Base-by-base conservation (phyloP, 2,797 vertebrate genomes). In the Octomys mimax region DNA sequence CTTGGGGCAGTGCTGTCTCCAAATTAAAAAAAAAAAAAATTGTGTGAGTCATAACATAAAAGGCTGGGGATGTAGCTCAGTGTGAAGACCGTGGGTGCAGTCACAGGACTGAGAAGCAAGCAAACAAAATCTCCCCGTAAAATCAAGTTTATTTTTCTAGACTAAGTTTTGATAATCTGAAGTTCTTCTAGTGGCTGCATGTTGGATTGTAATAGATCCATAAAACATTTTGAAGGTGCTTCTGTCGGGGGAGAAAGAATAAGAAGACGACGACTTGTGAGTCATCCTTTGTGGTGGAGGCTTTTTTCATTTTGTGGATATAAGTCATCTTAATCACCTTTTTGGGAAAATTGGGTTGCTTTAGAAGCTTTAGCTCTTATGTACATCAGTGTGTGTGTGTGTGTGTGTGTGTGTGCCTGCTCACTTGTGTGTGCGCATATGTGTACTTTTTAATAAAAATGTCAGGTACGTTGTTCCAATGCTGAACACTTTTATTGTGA, bases 401-500 rank as follows among this genome's bases (percentile, higher is more conserved):
- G 73, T 49, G 42, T 31, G 73, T 16, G 70, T 24, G 36, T 39
- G 70, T 73, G 70, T 42, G 36, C 39, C 39, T 39, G 39, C 39
- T 36, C 18, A 42, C 42, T 42, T 18, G 16, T 57, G 16, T 18
- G 54, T 16, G 14, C 18, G 54, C 13, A 19, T 57, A 19, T 61
- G 12, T 79, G 4, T 64, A 1, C 2, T 64, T 22, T 26, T 42
- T 7, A 1, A 16, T 1, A 71, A 33, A 59, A 75, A 77, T 54
- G 13, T 91, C 79, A 86, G 0, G 33, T 91, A 68, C 11, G 26
- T 54, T 94, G 95, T 77, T 33, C 89, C 18, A 88, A 5, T 52
- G 49, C 81, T 77, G 39, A 89, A 54, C 9, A 81, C 71, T 94
- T 87, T 90, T 92, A 77, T 86, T 92, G 80, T 94, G 68, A 77